Evolutionary conservation across 2,797 vertebrate species (phyloP).

Genomic region (Danionella dracula): DNA sequence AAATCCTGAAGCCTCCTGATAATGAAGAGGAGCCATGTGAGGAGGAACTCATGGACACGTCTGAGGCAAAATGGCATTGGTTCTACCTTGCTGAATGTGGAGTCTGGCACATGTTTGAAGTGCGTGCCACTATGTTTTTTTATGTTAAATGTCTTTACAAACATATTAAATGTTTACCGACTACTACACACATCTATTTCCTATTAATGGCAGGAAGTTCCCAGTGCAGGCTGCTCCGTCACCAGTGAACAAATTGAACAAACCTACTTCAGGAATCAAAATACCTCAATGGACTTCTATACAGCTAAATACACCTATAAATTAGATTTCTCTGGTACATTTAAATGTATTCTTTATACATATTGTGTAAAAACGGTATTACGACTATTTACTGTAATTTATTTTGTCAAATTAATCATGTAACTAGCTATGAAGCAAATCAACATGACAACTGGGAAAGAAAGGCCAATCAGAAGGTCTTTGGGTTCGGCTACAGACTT

Average conservation of each 20-base stretch:
- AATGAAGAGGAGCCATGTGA: constrained; percentile 67
- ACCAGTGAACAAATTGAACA: constrained; percentile 92
- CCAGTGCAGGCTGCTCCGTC: constrained; percentile 84
- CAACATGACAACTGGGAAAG: constrained; percentile 87
- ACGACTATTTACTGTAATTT: neutral
- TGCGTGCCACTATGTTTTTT: constrained; percentile 59
- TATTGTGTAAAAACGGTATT: no score
- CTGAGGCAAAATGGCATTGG: constrained; percentile 93
- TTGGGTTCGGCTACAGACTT: constrained; percentile 88
- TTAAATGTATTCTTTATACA: no score
- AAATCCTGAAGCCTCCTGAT: constrained; percentile 63
- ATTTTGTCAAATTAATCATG: neutral
- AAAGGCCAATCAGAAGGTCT: constrained; percentile 88
- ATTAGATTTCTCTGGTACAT: constrained; percentile 91
- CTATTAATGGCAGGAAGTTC: constrained; percentile 75
- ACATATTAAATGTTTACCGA: no score
- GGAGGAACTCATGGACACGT: constrained; percentile 95
- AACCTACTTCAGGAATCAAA: constrained; percentile 83
- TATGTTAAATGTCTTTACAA: no score
- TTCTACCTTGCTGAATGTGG: constrained; percentile 96
- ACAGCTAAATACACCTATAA: constrained; percentile 93
- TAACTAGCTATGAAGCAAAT: constrained; percentile 89
- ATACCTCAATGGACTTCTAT: constrained; percentile 83
- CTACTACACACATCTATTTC: no score
- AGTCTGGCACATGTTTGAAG: constrained; percentile 98